These are phyloP conservation scores for Ameiurus melas DNA, from an alignment of 2,113 vertebrate genomes.

Conservation along the genomic window DNA sequence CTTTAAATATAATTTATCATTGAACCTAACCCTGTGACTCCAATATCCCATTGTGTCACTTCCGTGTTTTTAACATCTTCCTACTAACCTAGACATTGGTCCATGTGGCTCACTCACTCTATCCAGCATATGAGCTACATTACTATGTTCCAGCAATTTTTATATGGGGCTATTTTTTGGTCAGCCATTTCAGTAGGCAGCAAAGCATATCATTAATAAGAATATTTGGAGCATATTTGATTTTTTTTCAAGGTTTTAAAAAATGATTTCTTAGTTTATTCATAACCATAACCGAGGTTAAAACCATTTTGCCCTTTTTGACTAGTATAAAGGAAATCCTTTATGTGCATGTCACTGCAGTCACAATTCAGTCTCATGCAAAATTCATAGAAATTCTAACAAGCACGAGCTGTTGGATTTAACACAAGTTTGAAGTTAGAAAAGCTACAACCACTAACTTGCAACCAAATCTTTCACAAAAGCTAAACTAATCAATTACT, in stretches of 20 bases:
- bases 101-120: background rate
- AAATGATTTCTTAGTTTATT: background rate
- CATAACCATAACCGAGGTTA: background rate
- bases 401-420: background rate
- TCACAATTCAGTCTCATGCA: background rate
- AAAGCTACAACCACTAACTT: background rate
- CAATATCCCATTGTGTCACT: background rate
- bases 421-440: background rate
- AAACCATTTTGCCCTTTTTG: background rate
- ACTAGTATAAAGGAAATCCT: background rate
- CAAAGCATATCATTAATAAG: background rate
- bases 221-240: background rate
- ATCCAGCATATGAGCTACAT: background rate
- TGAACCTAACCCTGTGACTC: background rate
- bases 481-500: background rate
- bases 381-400: background rate
- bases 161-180: background rate
- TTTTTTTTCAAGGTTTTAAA: background rate
- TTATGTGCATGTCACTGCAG: background rate
- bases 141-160: background rate
- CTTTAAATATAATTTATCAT: background rate
- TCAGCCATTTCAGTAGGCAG: background rate
- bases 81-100: background rate
- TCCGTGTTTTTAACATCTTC: background rate
- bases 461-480: background rate